Base-by-base conservation (phyloP, 1,140 invertebrate genomes). In the Brachystomella parvula region DNA sequence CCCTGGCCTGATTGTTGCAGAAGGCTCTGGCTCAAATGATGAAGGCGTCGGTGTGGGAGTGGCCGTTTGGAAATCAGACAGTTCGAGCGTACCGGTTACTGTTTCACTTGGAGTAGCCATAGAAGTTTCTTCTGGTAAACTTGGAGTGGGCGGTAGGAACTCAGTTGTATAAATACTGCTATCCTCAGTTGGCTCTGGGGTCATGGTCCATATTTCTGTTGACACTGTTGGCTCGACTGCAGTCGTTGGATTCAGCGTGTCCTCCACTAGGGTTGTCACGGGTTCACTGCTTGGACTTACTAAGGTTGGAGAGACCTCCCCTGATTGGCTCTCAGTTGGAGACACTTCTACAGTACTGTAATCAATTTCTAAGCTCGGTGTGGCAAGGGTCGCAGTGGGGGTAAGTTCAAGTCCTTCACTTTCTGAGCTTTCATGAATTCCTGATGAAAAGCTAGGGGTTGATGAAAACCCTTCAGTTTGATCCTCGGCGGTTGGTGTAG, bases 301-400 rank as follows among this genome's bases (percentile, higher is more conserved):
- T 12, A 59, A 15, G 6, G 26, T 59, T 29, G 57, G 57, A 12
- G 57, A 30, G 21, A 59, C 12, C 30, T 28, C 57, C 2, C 30
- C 57, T 21, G 57, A 59, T 24, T 9, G n/a, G n/a, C n/a, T n/a
- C n/a, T n/a, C 3, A 32, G 57, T 29, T 26, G 12, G 24, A 30
- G 21, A 26, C 3, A 44, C 31, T 9, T 3, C 17, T 21, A 39
- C 24, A 9, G 31, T 60, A 29, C 35, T 63, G 24, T 28, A 47
- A 19, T n/a, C 32, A 3, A 61, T 9, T 47, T 47, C 61, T 28
- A 63, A 24, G 28, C 21, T 32, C 53, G 63, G 39, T n/a, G 35
- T 65, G 30, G 53, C 32, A 28, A 35, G 3, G 12, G 58, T 60
- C 15, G 58, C 58, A 60, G 58, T 60, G 26, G 33, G 58, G 24